Conservation (phyloP, 64 coral and sea anemone species). For the Platygyra sinensis region DNA sequence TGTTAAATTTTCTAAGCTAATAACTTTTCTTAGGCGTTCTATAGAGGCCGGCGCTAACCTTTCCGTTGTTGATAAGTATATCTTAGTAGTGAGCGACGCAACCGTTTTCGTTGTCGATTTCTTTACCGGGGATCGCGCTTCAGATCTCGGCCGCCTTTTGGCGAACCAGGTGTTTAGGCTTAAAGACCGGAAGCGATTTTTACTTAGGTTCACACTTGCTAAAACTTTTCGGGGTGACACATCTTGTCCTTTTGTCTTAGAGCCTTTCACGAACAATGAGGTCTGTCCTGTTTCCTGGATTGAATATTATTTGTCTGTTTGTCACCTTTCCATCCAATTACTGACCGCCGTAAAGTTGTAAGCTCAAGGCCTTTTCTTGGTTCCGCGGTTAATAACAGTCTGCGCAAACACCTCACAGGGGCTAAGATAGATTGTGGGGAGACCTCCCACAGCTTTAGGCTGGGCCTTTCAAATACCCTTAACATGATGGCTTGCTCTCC, state of each 20-base stretch:
- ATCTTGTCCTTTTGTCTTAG: no score
- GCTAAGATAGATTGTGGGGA: constrained; percentile 26
- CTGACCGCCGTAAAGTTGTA: not conserved
- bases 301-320: constrained; percentile 48
- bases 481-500: constrained; percentile 47
- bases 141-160: not conserved
- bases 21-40: not conserved
- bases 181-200: not conserved
- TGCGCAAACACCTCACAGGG: no score
- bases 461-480: constrained; percentile 59
- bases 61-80: not conserved
- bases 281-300: no score
- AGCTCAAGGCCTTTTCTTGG: constrained; percentile 10
- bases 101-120: constrained; percentile 16
- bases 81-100: not conserved
- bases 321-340: not conserved
- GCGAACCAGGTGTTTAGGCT: not conserved
- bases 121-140: constrained; percentile 28
- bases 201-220: not conserved
- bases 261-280: no score
- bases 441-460: constrained; percentile 49
- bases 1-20: constrained; percentile 4
- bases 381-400: constrained; percentile 33
- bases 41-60: not conserved
- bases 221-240: no score